Conservation (phyloP, 2,888 invertebrate species). For the Pseudolycoriella hygida region DNA sequence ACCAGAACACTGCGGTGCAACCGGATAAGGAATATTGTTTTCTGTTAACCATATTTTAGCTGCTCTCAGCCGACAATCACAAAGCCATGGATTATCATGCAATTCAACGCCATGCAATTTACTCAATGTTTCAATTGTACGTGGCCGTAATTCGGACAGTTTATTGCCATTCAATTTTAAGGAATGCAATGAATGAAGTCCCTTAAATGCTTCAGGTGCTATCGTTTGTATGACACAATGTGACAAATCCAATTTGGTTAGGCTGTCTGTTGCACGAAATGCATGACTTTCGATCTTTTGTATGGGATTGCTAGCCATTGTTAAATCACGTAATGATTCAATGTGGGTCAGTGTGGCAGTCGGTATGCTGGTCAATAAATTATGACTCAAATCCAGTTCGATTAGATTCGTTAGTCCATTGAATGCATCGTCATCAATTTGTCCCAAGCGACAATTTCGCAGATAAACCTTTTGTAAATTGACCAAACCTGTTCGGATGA, state of each 20-base stretch:
- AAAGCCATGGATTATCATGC: conserved; percentile 78
- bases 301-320: conserved; percentile 65
- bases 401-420: conserved; percentile 75
- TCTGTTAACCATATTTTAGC: conserved; percentile 67
- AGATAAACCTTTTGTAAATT: conserved; percentile 78
- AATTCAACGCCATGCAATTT: conserved; percentile 64
- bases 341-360: conserved; percentile 61
- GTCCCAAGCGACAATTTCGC: conserved; percentile 65
- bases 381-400: conserved; percentile 74
- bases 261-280: conserved; percentile 53
- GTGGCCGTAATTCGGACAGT: conserved; percentile 50
- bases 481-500: conserved; percentile 59
- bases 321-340: conserved; percentile 65
- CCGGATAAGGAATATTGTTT: conserved; percentile 57
- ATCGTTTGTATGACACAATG: conserved; percentile 65
- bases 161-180: conserved; percentile 69
- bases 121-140: conserved; percentile 53
- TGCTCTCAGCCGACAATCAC: conserved; percentile 67
- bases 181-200: conserved; percentile 55
- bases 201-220: conserved; percentile 58
- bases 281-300: conserved; percentile 58
- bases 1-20: conserved; percentile 58
- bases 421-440: conserved; percentile 71
- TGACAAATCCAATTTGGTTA: conserved; percentile 70
- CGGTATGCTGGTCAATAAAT: conserved; percentile 64